These are phyloP conservation scores for Hippocampus mohnikei DNA, from an alignment of 2,113 vertebrate species.

Conservation along the genomic window DNA sequence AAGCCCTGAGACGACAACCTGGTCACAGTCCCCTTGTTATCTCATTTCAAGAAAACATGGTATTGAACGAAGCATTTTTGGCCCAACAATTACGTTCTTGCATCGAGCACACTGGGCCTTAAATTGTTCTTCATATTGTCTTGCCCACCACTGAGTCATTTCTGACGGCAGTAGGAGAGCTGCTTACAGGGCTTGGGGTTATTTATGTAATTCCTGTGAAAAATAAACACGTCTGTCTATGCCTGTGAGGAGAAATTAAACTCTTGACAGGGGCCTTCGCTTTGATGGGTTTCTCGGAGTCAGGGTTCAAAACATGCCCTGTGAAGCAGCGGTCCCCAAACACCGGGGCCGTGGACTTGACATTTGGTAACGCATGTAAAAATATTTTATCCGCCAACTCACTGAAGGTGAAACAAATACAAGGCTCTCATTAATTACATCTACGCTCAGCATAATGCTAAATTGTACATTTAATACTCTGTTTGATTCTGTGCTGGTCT, in stretches of 20 bases:
- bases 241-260: conserved; percentile 22
- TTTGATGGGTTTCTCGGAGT: too few relatives aligned
- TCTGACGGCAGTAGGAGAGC: neutral
- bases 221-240: neutral
- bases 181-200: conserved; percentile 26
- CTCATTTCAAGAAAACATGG: neutral
- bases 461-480: too few relatives aligned
- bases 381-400: too few relatives aligned
- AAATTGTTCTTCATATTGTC: conserved; percentile 31
- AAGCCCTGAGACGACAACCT: conserved; percentile 54
- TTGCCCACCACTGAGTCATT: conserved; percentile 13
- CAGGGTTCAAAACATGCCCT: too few relatives aligned
- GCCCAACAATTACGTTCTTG: neutral
- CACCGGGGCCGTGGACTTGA: too few relatives aligned
- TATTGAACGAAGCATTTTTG: neutral
- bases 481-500: too few relatives aligned
- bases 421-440: too few relatives aligned
- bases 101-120: conserved; percentile 28
- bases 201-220: conserved; percentile 47
- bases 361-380: too few relatives aligned
- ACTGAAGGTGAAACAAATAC: too few relatives aligned
- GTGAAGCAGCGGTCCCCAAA: too few relatives aligned
- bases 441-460: too few relatives aligned
- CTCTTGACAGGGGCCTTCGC: conserved; percentile 1
- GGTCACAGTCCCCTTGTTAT: conserved; percentile 1